Conservation (phyloP, 2,797 vertebrate species). For the Platyrinchus mystaceus region DNA sequence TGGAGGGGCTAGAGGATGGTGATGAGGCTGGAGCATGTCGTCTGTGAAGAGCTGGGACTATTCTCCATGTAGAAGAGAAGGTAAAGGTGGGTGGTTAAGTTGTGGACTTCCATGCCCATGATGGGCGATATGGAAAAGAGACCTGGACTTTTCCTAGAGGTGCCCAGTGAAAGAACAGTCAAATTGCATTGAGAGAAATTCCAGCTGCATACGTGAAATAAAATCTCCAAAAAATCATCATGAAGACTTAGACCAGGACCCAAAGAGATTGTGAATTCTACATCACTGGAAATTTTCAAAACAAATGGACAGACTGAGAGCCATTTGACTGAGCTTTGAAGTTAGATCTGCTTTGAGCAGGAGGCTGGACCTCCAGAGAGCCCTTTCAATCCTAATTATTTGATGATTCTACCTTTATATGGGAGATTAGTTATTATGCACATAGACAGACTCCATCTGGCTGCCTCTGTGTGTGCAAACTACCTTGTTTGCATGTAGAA, state of each 20-base stretch:
- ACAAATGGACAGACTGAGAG: background rate
- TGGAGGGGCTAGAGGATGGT: background rate
- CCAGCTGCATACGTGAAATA: background rate
- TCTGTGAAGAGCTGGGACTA: background rate
- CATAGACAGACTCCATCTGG: background rate
- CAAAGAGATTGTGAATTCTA: background rate
- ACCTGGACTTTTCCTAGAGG: background rate
- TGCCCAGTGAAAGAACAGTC: background rate
- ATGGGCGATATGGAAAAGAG: rapidly evolving
- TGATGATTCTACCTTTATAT: background rate
- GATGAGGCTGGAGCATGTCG: background rate
- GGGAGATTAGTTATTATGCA: background rate
- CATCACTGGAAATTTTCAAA: background rate
- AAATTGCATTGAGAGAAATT: background rate
- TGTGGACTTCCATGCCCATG: background rate
- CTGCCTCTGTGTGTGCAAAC: background rate
- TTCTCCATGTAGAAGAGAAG: background rate
- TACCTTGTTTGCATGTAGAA: background rate
- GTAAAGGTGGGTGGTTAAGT: background rate
- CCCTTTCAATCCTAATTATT: background rate
- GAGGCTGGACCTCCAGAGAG: background rate
- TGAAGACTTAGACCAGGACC: background rate
- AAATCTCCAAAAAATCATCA: background rate
- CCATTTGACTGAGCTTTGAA: background rate
- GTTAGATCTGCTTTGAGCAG: background rate